These are phyloP conservation scores for Spialia ferax DNA, from an alignment of 2,888 invertebrate genomes.

Conservation along the genomic window DNA sequence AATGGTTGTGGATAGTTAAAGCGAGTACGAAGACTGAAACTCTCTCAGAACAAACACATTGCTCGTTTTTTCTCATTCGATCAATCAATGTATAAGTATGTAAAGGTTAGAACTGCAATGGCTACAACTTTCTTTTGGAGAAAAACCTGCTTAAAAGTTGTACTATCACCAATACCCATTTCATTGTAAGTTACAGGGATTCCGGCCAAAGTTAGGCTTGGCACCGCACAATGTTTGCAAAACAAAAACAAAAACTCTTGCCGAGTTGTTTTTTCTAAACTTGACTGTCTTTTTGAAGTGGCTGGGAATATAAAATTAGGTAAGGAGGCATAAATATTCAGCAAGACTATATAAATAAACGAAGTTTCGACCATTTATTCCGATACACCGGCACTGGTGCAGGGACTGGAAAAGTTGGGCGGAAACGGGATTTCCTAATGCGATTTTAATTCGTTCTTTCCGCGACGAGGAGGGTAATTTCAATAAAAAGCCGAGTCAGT, in stretches of 20 bases:
- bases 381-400: slow-evolving; percentile 82
- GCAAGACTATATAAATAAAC: slow-evolving; percentile 83
- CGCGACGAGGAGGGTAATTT: slow-evolving; percentile 80
- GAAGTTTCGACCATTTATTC: slow-evolving; percentile 84
- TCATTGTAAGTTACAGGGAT: slow-evolving; percentile 13
- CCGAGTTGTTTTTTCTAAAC: slow-evolving; percentile 30
- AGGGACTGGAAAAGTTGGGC: slow-evolving; percentile 82
- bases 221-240: slow-evolving; percentile 46
- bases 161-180: slow-evolving; percentile 14
- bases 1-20: no score
- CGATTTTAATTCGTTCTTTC: slow-evolving; percentile 85
- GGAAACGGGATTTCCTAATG: slow-evolving; percentile 85
- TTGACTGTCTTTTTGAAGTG: slow-evolving; percentile 61
- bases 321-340: slow-evolving; percentile 82
- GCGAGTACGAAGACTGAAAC: no score
- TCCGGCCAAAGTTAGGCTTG: slow-evolving; percentile 5
- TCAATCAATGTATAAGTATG: neutral
- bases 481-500: slow-evolving; percentile 76
- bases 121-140: neutral
- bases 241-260: slow-evolving; percentile 38
- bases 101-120: neutral
- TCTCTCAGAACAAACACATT: neutral
- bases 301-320: slow-evolving; percentile 74
- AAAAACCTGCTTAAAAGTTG: slow-evolving; percentile 17
- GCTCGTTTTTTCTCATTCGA: neutral